Evolutionary conservation across 2,113 vertebrate species (phyloP).

Genomic region (Diadophis punctatus): DNA sequence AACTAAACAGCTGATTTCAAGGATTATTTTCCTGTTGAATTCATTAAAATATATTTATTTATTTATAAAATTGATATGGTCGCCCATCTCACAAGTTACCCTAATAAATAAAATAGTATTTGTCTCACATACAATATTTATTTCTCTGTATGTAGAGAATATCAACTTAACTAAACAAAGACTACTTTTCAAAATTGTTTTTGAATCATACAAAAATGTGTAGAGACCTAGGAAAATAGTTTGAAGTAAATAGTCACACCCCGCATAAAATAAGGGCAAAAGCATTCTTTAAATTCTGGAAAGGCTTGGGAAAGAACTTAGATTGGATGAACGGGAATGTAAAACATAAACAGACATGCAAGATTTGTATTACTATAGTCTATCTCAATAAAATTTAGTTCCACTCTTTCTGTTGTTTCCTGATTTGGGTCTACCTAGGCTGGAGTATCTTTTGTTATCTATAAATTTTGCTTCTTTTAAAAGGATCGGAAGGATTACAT

Average conservation of each 20-base stretch:
- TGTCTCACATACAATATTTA: not conserved
- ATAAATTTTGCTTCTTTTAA: not conserved
- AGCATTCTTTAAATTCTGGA: not conserved
- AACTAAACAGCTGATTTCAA: not conserved
- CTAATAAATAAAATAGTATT: not conserved
- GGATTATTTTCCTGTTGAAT: not conserved
- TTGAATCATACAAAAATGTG: not conserved
- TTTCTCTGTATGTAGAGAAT: not conserved
- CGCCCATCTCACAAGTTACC: not conserved
- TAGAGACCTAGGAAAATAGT: not conserved
- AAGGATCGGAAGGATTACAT: conserved; percentile 7
- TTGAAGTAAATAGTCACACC: not conserved
- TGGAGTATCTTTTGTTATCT: not conserved
- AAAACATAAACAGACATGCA: not conserved
- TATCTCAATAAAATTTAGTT: not conserved
- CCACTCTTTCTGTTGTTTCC: not conserved
- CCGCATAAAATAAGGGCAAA: not conserved
- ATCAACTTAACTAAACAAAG: not conserved
- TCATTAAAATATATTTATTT: not conserved
- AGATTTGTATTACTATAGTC: not conserved
- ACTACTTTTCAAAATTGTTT: not conserved
- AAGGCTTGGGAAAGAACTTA: not conserved
- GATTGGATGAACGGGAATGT: not conserved
- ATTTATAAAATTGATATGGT: not conserved
- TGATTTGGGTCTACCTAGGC: not conserved